Evolutionary conservation across 2,797 vertebrate genomes (phyloP).

Genomic region (Crocidura indochinensis): DNA sequence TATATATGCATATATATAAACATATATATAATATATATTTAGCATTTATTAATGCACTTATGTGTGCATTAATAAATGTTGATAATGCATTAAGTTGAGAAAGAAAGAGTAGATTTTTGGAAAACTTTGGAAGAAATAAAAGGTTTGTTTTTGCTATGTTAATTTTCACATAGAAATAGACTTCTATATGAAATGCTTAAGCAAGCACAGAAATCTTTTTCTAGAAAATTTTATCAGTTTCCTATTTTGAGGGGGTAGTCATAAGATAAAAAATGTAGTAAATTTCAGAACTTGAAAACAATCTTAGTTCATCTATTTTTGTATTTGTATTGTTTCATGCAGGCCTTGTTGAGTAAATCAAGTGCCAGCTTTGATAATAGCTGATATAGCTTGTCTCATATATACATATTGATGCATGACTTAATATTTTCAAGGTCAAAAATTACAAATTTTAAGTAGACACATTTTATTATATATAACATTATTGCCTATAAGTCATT

Average conservation of each 20-base stretch:
- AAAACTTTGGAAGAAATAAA: neutral
- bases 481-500: conserved; percentile 29
- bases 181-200: neutral
- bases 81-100: neutral
- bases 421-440: conserved; percentile 27
- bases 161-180: neutral
- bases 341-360: neutral
- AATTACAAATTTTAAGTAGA: neutral
- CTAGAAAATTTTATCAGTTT: neutral
- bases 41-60: too few species aligned
- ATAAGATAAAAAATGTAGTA: conserved; percentile 25
- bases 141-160: neutral
- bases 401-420: neutral
- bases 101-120: neutral
- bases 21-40: too few species aligned
- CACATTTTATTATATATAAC: neutral
- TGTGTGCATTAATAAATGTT: too few species aligned
- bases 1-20: too few species aligned
- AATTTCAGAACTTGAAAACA: conserved; percentile 43
- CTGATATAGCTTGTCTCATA: neutral
- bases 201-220: neutral
- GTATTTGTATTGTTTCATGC: conserved; percentile 9
- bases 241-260: neutral
- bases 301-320: neutral
- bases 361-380: neutral